These are phyloP conservation scores for Eustalomyia histrio DNA, from an alignment of 2,888 invertebrate species.

Conservation along the genomic window DNA sequence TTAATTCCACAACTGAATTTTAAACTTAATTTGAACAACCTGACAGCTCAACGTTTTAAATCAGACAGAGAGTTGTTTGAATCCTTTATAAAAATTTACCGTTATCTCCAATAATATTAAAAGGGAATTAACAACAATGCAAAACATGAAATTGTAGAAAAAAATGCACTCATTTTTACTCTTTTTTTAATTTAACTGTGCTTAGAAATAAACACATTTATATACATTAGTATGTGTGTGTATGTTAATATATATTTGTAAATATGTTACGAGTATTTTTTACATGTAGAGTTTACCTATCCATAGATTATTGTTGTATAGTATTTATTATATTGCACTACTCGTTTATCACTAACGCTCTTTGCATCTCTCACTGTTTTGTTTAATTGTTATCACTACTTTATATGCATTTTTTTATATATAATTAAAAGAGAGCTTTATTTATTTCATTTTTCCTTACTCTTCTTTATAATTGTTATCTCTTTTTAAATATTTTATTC, in stretches of 20 bases:
- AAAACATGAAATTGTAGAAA: conserved; percentile 31
- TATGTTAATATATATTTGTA: neutral
- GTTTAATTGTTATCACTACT: neutral
- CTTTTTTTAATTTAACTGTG: conserved; percentile 1
- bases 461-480: conserved; percentile 17
- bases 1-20: neutral
- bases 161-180: conserved; percentile 6
- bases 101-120: conserved; percentile 36
- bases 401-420: neutral
- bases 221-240: neutral
- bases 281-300: conserved; percentile 4
- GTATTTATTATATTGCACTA: conserved; percentile 39
- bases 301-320: conserved; percentile 19
- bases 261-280: conserved; percentile 34
- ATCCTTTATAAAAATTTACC: conserved; percentile 40
- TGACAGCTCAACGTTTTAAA: conserved; percentile 55
- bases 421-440: neutral
- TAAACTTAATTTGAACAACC: conserved; percentile 32
- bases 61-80: conserved; percentile 34
- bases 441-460: neutral
- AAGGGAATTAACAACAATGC: neutral
- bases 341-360: conserved; percentile 70
- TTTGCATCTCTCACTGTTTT: conserved; percentile 17
- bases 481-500: conserved; percentile 32
- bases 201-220: neutral